Percentiles rank a stretch among this genome's conserved stretches.
Evolutionary conservation across 2,113 vertebrate genomes (phyloP).

Genomic region (Podiceps cristatus): DNA sequence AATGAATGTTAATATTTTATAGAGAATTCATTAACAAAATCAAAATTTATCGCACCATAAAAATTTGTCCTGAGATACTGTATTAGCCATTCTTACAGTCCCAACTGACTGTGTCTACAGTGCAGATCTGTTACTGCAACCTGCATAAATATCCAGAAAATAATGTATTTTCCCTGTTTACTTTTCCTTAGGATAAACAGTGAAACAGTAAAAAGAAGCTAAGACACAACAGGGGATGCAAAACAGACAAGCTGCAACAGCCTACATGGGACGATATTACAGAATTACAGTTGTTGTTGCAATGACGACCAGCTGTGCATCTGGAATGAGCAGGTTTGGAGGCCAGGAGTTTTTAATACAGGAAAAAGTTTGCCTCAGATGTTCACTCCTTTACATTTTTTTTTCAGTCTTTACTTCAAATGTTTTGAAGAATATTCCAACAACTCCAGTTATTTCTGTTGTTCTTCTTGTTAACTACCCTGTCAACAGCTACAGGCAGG

Average conservation of each 20-base stretch:
- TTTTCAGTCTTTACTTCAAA: background rate
- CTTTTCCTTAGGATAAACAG: constrained; percentile 70
- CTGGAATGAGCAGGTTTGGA: constrained; percentile 59
- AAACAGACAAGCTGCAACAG: constrained; percentile 45
- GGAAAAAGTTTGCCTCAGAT: background rate
- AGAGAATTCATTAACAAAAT: constrained; percentile 58
- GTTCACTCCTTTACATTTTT: constrained; percentile 3
- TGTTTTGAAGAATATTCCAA: background rate
- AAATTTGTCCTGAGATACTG: background rate
- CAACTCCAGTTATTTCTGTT: background rate
- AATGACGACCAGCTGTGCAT: constrained; percentile 68
- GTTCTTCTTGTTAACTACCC: background rate
- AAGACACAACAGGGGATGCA: constrained; percentile 41
- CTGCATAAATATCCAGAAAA: background rate
- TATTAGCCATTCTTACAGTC: constrained; percentile 12
- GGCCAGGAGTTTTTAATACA: constrained; percentile 37
- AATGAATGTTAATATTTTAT: constrained; percentile 64
- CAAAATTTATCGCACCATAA: constrained; percentile 53
- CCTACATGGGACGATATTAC: constrained; percentile 60
- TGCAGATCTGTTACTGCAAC: background rate
- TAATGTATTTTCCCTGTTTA: constrained; percentile 30
- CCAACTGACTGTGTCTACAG: background rate
- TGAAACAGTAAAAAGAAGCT: constrained; percentile 68
- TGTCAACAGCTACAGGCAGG: background rate
- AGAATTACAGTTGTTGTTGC: constrained; percentile 64